A percentile compares a stretch with the other conserved stretches of the same genome.
These are phyloP conservation scores for Tinamus guttatus DNA, from an alignment of 2,113 vertebrate species.

Conservation along the genomic window DNA sequence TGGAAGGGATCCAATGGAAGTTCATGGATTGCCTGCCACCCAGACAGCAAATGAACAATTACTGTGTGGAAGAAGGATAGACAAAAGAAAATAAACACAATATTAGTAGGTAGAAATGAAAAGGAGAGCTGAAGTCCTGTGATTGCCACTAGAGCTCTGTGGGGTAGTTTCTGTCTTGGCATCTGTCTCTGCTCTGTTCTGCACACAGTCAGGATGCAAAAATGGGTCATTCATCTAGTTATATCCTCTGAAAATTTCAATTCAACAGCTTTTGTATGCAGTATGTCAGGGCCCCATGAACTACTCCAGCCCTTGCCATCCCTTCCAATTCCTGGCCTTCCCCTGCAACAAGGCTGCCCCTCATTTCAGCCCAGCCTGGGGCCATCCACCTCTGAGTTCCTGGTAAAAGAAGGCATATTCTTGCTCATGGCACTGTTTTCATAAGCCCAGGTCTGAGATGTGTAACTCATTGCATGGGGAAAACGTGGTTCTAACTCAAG, in stretches of 20 bases:
- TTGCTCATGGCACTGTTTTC: neutral
- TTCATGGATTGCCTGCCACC: neutral
- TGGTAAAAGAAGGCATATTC: too few species aligned
- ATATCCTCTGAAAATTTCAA: neutral
- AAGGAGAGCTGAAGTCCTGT: neutral
- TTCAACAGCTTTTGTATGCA: neutral
- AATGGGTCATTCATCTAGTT: neutral
- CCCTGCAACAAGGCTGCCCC: neutral
- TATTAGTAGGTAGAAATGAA: neutral
- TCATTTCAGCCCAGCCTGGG: neutral
- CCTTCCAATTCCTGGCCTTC: too few species aligned
- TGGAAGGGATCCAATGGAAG: neutral
- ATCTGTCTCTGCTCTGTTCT: neutral
- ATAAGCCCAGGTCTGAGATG: neutral
- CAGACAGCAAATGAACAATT: neutral
- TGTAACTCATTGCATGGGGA: neutral
- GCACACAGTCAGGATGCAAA: neutral
- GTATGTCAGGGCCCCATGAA: neutral
- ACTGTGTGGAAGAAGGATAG: neutral
- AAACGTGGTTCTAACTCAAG: neutral
- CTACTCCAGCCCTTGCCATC: neutral
- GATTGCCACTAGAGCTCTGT: neutral
- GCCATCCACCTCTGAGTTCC: neutral
- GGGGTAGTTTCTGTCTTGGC: neutral
- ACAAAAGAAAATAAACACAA: neutral